Evolutionary conservation across 2,888 invertebrate genomes (phyloP), one percentile per base, ranked within the genome.

Genomic region (Spodoptera exigua): DNA sequence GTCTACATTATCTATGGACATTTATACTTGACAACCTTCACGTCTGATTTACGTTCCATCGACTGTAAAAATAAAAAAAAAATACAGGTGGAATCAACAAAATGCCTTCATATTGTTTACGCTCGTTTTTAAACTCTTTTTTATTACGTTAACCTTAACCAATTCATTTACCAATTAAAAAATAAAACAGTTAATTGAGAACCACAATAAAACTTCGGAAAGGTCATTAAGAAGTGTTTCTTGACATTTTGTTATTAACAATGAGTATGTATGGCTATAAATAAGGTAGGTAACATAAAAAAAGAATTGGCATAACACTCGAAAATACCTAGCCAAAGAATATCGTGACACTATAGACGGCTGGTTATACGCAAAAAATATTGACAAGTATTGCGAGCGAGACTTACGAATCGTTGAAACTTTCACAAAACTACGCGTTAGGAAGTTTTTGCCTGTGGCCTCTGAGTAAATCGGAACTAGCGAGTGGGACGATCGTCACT

Each of bases 401-500:
- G 17, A 36, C 47, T 45, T 49, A 39, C 37, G 7, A 56, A 51
- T 36, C 39, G 49, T 64, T 58, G 39, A 49, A 57, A 56, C 53
- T 62, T 58, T 56, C 67, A 61, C 49, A 44, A 59, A 54, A 27
- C 37, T 43, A 48, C 62, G 43, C 39, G 36, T 57, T 36, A 62
- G 45, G 55, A 60, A 72, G 39, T 57, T 56, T 45, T 44, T 48
- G 56, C 63, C 57, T 63, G 47, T 32, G 37, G 18, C 47, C 27
- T 55, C 40, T 48, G 53, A 60, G 56, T 65, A 43, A 34, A 40
- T 48, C 63, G 56, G 46, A 59, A 68, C 48, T 48, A 35, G 49
- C 39, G 52, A 52, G 72, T 72, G 72, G 57, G 76, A 61, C 37
- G 60, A 35, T 12, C 54, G 49, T 57, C 71, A 60, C 41, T 59